A percentile compares a stretch with the other conserved stretches of the same genome.
Evolutionary conservation across 2,797 vertebrate species (phyloP).

Genomic region (Ptychobarbus kaznakovi): DNA sequence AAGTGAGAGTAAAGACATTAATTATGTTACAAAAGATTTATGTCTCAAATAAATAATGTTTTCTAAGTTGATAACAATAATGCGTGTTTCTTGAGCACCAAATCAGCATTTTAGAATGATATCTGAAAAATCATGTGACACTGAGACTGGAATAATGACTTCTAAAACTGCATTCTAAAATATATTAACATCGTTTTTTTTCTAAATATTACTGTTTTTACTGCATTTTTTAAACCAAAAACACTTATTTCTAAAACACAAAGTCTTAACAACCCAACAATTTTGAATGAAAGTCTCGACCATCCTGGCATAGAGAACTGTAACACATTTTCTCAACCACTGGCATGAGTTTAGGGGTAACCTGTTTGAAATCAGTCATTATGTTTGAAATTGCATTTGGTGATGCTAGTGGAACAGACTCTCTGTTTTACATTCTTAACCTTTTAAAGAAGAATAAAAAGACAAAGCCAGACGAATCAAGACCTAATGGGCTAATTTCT

Average conservation of each 20-base stretch:
- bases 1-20: not conserved
- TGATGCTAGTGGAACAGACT: not conserved
- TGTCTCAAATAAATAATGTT: not conserved
- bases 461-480: not conserved
- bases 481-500: conserved; percentile 15
- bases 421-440: not conserved
- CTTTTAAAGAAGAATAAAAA: not conserved
- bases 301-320: not conserved
- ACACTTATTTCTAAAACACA: too few relatives aligned
- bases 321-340: not conserved
- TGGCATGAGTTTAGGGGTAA: not conserved
- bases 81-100: not conserved
- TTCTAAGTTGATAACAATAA: not conserved
- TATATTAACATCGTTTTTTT: not conserved
- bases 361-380: not conserved
- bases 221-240: not conserved
- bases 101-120: not conserved
- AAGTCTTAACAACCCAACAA: not conserved
- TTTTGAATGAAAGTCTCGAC: not conserved
- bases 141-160: not conserved
- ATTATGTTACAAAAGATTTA: not conserved
- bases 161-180: not conserved
- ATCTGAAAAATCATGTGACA: not conserved
- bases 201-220: not conserved
- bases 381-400: not conserved